Evolutionary conservation across 2,113 vertebrate genomes (phyloP), one percentile per base, ranked within the genome.

Genomic region (Nycticebus coucang): DNA sequence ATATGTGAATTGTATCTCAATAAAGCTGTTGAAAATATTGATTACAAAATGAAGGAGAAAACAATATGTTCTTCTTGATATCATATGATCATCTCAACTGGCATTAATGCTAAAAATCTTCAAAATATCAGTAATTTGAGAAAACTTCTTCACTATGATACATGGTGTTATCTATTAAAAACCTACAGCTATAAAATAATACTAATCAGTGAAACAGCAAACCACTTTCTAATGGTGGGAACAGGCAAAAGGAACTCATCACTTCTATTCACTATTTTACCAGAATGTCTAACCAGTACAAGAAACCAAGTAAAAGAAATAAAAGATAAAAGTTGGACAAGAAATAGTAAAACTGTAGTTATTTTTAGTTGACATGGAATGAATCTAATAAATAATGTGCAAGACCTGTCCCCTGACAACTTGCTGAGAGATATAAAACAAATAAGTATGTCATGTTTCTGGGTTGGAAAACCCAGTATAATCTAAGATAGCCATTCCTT

Each of bases 1-100:
- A 19, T 69, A 37, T 41, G 19, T 93, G 26, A 55, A 71, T 71
- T 64, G 62, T 66, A 74, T 88, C 33, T 68, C 53, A 88, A 19
- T 28, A 92, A 89, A 71, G 37, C 28, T 64, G 59, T 86, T 80
- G 57, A 97, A 91, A 92, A 81, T 80, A 85, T 68, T 66, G 77
- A 30, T 69, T 50, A 88, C 69, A 93, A 87, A 91, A 93, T 84
- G 60, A 84, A 78, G 45, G 77, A 75, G 41, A 82, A 86, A 77
- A 93, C 62, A 19, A 11, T 59, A 50, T 80, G 10, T 37, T 89
- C 41, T 30, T 82, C 80, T 71, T 62, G 7, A 53, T 82, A 21
- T 18, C 53, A n/a, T 84, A 89, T 81, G 28, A 87, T 78, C 19
- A 88, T 85, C 72, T 81, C 33, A 96, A 37, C 68, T 87, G 89